Base-by-base conservation (phyloP, 1,140 invertebrate genomes). In the Uloborus diversus region DNA sequence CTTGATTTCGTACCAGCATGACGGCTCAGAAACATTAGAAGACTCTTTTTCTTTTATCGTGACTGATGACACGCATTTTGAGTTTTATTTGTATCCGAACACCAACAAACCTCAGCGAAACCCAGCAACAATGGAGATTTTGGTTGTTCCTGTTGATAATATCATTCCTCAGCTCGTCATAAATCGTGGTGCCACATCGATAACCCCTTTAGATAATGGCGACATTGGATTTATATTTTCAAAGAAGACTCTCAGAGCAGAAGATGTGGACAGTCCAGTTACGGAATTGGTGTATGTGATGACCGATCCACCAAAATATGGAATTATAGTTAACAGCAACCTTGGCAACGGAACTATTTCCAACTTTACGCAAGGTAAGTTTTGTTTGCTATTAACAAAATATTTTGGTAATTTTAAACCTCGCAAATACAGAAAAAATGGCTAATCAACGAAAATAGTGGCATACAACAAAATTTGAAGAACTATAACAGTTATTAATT, bases 311-410 rank as follows among this genome's bases (percentile, higher is more conserved):
- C 87, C 87, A 0, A 81, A 84, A n/a, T 81, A 85, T 81, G 87
- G 87, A 28, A 84, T 84, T 69, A 79, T 88, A 25, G 82, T 85
- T 53, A 84, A 86, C 79, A 59, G 81, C 0, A 81, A 70, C 11
- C 64, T 75, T 14, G 83, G 83, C 4, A 84, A 85, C 57, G 57
- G 79, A 20, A 83, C 66, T 56, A 84, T 86, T 59, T 81, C 57
- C 13, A 83, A 83, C 61, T 88, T 87, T 84, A 87, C 85, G 7
- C 87, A 88, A 86, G 86, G 87, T 88, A 85, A 82, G 84, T 65
- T 5, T 64, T 70, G 37, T n/a, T n/a, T n/a, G n/a, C n/a, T n/a
- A n/a, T n/a, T n/a, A n/a, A n/a, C n/a, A n/a, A n/a, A n/a, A n/a
- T n/a, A n/a, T n/a, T n/a, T n/a, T n/a, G n/a, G n/a, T n/a, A n/a